phyloP scores from a whole-genome alignment of 2,888 invertebrate species.

The Beris chalybata region DNA sequence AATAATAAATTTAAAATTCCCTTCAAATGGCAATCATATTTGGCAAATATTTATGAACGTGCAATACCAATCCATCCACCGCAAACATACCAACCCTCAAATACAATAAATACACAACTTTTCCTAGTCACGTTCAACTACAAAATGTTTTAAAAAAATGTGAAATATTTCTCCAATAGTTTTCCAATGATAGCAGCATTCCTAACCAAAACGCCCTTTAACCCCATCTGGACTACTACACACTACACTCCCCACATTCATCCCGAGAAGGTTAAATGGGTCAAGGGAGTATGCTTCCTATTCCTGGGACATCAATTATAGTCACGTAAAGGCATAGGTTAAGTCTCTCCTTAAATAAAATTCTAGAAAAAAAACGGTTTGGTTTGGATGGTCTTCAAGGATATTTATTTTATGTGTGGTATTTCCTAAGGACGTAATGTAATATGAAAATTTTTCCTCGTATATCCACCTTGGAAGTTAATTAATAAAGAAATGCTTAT shows the following conservation, averaged over 20 bases:
- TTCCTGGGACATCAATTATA: conserved; percentile 22
- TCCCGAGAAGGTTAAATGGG: not conserved
- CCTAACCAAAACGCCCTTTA: not conserved
- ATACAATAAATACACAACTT: not conserved
- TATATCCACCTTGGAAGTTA: not conserved
- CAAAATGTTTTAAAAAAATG: conserved; percentile 12
- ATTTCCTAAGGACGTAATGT: not conserved
- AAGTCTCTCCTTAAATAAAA: conserved; percentile 19
- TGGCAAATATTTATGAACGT: too few species aligned
- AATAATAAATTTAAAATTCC: too few species aligned
- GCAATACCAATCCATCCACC: too few species aligned
- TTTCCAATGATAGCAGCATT: conserved; percentile 21
- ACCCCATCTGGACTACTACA: not conserved
- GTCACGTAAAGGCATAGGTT: conserved; percentile 25
- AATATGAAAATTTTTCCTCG: conserved; percentile 6
- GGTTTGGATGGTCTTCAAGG: conserved; percentile 18
- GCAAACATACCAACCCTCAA: too few species aligned
- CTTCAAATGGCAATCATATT: too few species aligned
- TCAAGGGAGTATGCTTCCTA: conserved; percentile 15
- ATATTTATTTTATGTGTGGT: conserved; percentile 14
- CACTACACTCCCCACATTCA: not conserved
- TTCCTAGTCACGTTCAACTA: conserved; percentile 24
- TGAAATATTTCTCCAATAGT: conserved; percentile 9
- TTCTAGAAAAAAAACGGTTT: conserved; percentile 9
- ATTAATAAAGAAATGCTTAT: conserved; percentile 2